Percentiles rank a stretch among this genome's conserved stretches.
phyloP scores from a whole-genome alignment of 2,888 invertebrate species.

The Tribolium freemani region DNA sequence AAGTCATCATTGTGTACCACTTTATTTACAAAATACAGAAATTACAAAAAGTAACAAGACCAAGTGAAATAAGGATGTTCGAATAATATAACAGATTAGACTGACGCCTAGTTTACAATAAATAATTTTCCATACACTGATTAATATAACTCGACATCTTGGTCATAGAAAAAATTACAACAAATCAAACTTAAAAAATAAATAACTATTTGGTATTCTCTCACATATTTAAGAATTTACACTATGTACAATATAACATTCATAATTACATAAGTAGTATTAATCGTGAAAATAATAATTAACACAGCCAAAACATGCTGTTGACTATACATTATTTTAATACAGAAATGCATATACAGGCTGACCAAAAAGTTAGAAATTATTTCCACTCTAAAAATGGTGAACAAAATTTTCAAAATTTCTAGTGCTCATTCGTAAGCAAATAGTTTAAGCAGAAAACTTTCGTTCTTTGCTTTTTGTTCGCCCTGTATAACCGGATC shows the following conservation, averaged over 20 bases:
- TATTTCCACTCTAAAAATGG: too few species aligned
- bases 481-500: neutral
- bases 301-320: slow-evolving; percentile 66
- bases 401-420: too few species aligned
- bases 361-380: too few species aligned
- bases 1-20: slow-evolving; percentile 12
- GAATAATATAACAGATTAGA: slow-evolving; percentile 11
- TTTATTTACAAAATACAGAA: slow-evolving; percentile 50
- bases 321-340: slow-evolving; percentile 60
- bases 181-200: slow-evolving; percentile 50
- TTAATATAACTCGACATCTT: slow-evolving; percentile 17
- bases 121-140: slow-evolving; percentile 21
- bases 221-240: slow-evolving; percentile 57
- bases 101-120: neutral
- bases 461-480: too few species aligned
- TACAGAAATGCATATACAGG: slow-evolving; percentile 55
- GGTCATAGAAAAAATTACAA: slow-evolving; percentile 49
- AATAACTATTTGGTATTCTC: slow-evolving; percentile 59
- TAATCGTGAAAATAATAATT: slow-evolving; percentile 53
- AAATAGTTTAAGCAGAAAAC: too few species aligned
- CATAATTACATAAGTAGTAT: slow-evolving; percentile 53
- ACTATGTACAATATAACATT: slow-evolving; percentile 56
- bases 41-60: slow-evolving; percentile 29
- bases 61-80: slow-evolving; percentile 35
- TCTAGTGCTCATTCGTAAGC: too few species aligned